Conservation (phyloP, 2,113 vertebrate species). For the Tor tambroides region DNA sequence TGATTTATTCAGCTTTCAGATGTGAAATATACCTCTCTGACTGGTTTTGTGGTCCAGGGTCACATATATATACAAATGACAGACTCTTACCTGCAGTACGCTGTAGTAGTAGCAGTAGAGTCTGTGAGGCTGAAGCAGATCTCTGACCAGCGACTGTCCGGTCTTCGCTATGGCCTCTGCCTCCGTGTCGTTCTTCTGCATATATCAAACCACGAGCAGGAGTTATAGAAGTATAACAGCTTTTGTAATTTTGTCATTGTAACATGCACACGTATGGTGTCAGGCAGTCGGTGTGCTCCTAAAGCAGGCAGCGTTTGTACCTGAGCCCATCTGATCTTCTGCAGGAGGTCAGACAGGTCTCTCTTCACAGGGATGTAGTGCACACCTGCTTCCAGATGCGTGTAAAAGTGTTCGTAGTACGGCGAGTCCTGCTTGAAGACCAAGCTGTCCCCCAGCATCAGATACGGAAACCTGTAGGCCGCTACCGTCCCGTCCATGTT, state of each 20-base stretch:
- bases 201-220: slow-evolving; percentile 36
- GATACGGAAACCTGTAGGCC: slow-evolving; percentile 91
- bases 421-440: slow-evolving; percentile 91
- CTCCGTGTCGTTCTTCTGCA: slow-evolving; percentile 82
- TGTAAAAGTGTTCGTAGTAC: slow-evolving; percentile 92
- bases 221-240: no score
- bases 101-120: slow-evolving; percentile 91
- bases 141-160: slow-evolving; percentile 80
- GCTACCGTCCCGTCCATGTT: slow-evolving; percentile 92
- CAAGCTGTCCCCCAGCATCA: slow-evolving; percentile 90
- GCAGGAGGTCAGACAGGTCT: slow-evolving; percentile 85
- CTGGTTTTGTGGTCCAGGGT: no score
- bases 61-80: background rate
- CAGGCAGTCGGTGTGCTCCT: background rate
- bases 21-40: no score
- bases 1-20: no score
- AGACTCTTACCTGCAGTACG: slow-evolving; percentile 74
- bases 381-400: slow-evolving; percentile 76
- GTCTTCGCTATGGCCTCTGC: slow-evolving; percentile 80
- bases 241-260: background rate
- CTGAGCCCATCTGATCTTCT: slow-evolving; percentile 89
- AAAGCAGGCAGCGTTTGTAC: slow-evolving; percentile 58
- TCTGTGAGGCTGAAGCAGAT: slow-evolving; percentile 85
- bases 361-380: slow-evolving; percentile 87
- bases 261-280: background rate